Evolutionary conservation across 2,888 invertebrate species (phyloP).

Genomic region (Tortricodes alternella): DNA sequence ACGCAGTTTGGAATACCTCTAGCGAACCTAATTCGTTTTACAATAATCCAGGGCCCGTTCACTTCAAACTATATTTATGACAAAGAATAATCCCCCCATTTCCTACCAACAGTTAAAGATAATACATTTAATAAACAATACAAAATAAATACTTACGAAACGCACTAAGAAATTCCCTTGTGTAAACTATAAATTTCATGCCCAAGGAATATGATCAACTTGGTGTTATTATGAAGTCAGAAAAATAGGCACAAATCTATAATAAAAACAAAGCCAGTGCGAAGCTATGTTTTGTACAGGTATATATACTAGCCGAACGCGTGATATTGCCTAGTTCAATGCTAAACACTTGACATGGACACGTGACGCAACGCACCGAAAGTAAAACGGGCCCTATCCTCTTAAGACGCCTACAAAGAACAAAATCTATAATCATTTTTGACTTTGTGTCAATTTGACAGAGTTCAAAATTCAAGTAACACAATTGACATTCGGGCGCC

Average conservation of each 20-base stretch:
- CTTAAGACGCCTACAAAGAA: too few species aligned
- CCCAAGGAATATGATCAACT: not conserved
- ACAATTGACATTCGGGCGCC: too few species aligned
- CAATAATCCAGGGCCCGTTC: not conserved
- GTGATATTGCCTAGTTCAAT: too few species aligned
- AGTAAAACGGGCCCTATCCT: not conserved
- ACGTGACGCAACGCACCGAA: too few species aligned
- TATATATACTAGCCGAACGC: too few species aligned
- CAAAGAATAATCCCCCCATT: not conserved
- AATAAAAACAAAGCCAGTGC: not conserved
- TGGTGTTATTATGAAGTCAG: not conserved
- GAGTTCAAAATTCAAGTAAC: too few species aligned
- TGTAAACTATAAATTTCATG: not conserved
- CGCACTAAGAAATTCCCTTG: not conserved
- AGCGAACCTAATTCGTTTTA: too few species aligned
- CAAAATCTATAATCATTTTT: too few species aligned
- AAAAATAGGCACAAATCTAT: not conserved
- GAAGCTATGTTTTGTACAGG: too few species aligned
- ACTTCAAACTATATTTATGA: not conserved
- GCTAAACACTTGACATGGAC: too few species aligned
- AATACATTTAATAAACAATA: not conserved
- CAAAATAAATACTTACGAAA: not conserved
- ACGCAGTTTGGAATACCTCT: too few species aligned
- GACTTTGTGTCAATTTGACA: too few species aligned
- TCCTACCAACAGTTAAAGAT: not conserved